Evolutionary conservation across 1,140 invertebrate species (phyloP), one percentile per base, ranked within the genome.

Genomic region (Oryzaephilus surinamensis): DNA sequence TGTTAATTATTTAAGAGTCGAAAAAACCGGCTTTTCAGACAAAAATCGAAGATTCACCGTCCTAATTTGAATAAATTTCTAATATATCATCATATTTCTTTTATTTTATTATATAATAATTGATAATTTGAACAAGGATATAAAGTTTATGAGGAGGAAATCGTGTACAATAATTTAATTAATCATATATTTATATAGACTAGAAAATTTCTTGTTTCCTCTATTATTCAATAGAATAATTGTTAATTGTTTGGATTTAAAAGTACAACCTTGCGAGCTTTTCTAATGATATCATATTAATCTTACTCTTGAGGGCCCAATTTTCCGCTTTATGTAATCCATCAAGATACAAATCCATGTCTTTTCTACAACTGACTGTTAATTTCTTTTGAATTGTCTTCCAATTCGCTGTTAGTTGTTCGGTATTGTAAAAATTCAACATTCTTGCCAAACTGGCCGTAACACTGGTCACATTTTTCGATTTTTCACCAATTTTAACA

Each of bases 281-380:
- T n/a, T 24, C 8, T 24, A 11, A 2, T 6, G 8, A 24, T 10
- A 24, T n/a, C n/a, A n/a, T n/a, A n/a, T n/a, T n/a, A n/a, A 17
- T 42, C 74, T 74, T 64, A 83, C 81, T 79, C 67, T 83, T 83
- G 3, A 82, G 58, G 1, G 81, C 80, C 81, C 81, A 84, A 23
- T 74, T 61, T 36, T 72, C 68, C 26, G 69, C 66, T n/a, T 68
- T 66, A 14, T 58, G 61, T 7, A 83, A 58, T 11, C 72, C 81
- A 4, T 70, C 59, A 17, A 83, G 61, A 54, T 79, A 84, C 14
- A 67, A 58, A 28, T 70, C 66, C 55, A 83, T 61, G 33, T 82
- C 73, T 28, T 70, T 66, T 3, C 51, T 58, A 55, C 81, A 84
- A 27, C 61, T 50, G 6, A 17, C 29, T 2, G 54, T 57, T 0